phyloP scores from a whole-genome alignment of 2,888 invertebrate species.

The Stegophylla sp. region DNA sequence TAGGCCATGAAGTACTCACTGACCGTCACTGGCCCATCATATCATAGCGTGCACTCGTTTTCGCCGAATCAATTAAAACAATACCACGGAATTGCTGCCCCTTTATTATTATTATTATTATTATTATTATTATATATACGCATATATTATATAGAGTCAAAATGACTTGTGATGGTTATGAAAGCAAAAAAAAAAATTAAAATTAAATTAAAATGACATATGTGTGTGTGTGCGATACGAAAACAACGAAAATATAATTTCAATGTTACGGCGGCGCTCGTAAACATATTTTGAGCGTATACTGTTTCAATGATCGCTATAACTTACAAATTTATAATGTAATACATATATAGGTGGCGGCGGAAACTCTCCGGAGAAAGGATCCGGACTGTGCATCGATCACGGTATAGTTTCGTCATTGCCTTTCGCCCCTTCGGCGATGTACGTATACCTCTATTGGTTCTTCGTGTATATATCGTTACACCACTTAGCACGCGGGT shows the following conservation, averaged over 20 bases:
- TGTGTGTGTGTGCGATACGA: background rate
- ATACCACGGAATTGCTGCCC: background rate
- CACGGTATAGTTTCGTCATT: slow-evolving; percentile 1
- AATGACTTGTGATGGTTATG: too few species aligned
- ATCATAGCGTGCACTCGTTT: background rate
- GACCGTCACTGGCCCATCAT: background rate
- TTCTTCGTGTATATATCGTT: too few species aligned
- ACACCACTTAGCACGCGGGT: too few species aligned
- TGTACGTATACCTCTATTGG: background rate
- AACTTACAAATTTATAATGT: too few species aligned
- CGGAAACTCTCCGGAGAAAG: background rate
- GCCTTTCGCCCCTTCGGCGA: slow-evolving; percentile 22
- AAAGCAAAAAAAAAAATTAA: too few species aligned
- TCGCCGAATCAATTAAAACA: background rate
- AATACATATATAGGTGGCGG: background rate
- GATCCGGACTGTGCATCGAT: background rate
- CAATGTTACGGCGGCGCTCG: background rate
- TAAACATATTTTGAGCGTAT: background rate
- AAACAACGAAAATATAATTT: background rate
- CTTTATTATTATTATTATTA: too few species aligned
- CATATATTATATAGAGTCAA: too few species aligned
- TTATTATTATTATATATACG: too few species aligned
- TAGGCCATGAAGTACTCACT: background rate
- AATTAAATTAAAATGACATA: too few species aligned
- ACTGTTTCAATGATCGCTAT: background rate